Evolutionary conservation across 2,888 invertebrate genomes (phyloP).

Genomic region (Sclerodermus sp.): DNA sequence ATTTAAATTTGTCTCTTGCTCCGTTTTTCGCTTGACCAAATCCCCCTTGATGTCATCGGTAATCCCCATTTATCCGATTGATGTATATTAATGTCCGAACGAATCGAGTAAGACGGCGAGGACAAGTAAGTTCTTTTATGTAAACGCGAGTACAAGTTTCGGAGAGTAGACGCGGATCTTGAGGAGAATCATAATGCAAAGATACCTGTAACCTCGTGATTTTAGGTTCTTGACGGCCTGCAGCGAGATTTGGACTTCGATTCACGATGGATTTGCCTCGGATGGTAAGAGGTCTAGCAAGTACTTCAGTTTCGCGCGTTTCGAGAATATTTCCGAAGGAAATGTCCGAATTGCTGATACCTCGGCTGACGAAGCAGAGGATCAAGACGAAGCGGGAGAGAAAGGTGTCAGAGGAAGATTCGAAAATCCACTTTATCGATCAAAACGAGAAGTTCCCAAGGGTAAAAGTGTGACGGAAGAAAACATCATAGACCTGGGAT

Average conservation of each 20-base stretch:
- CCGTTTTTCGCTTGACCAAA: too few relatives aligned
- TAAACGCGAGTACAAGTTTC: too few relatives aligned
- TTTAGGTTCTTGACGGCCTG: conserved; percentile 34
- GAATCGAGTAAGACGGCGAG: too few relatives aligned
- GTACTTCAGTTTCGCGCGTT: conserved; percentile 49
- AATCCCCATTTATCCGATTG: too few relatives aligned
- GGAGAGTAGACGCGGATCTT: too few relatives aligned
- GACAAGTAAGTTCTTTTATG: too few relatives aligned
- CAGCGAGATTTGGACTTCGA: conserved; percentile 31
- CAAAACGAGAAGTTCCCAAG: conserved; percentile 28
- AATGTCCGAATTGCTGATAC: conserved; percentile 37
- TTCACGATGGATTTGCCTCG: conserved; percentile 21
- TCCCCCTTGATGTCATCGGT: too few relatives aligned
- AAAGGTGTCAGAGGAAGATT: conserved; percentile 37
- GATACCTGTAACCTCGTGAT: conserved; percentile 5
- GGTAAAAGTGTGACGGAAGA: conserved; percentile 5
- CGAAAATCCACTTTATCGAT: conserved; percentile 50
- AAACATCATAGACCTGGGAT: conserved; percentile 29
- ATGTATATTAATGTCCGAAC: too few relatives aligned
- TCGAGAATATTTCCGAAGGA: conserved; percentile 50
- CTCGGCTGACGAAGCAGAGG: conserved; percentile 5
- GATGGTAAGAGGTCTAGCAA: conserved; percentile 18
- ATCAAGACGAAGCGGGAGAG: conserved; percentile 9
- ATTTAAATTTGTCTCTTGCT: too few relatives aligned
- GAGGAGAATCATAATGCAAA: too few relatives aligned